Evolutionary conservation across 2,797 vertebrate genomes (phyloP).

Genomic region (Adrianichthys oophorus): DNA sequence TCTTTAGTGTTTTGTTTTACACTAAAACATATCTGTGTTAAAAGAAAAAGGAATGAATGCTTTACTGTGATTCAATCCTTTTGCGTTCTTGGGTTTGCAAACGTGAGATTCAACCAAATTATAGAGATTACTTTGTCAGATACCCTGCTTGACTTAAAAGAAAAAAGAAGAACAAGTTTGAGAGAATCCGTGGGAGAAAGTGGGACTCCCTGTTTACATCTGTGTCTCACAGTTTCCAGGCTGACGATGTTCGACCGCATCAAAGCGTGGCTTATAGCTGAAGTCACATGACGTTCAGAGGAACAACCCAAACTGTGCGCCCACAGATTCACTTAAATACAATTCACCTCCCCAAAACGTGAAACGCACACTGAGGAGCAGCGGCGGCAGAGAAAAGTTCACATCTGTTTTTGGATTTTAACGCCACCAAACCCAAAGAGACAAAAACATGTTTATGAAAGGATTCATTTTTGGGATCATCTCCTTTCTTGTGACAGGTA

Average conservation of each 20-base stretch:
- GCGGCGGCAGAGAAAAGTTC: neutral
- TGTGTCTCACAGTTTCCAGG: conserved; percentile 73
- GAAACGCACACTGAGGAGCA: conserved; percentile 12
- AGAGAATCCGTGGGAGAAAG: conserved; percentile 77
- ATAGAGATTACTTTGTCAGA: neutral
- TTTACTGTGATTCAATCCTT: neutral
- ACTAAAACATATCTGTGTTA: neutral
- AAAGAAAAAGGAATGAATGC: neutral
- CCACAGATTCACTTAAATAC: conserved; percentile 46
- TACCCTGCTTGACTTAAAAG: conserved; percentile 7
- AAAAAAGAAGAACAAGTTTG: conserved; percentile 18
- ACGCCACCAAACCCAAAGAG: conserved; percentile 4
- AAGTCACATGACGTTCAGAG: conserved; percentile 73
- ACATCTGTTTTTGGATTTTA: neutral
- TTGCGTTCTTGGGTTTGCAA: neutral
- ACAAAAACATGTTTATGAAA: conserved; percentile 24
- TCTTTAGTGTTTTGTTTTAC: neutral
- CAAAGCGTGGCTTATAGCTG: conserved; percentile 36
- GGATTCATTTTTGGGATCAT: conserved; percentile 49
- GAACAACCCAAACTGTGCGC: conserved; percentile 47
- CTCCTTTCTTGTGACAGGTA: conserved; percentile 58
- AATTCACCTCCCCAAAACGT: conserved; percentile 5
- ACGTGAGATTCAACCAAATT: neutral
- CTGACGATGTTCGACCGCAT: conserved; percentile 58
- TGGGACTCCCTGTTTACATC: conserved; percentile 66